Conservation (phyloP, 1,140 invertebrate genomes). For the Papilio aristodemus region DNA sequence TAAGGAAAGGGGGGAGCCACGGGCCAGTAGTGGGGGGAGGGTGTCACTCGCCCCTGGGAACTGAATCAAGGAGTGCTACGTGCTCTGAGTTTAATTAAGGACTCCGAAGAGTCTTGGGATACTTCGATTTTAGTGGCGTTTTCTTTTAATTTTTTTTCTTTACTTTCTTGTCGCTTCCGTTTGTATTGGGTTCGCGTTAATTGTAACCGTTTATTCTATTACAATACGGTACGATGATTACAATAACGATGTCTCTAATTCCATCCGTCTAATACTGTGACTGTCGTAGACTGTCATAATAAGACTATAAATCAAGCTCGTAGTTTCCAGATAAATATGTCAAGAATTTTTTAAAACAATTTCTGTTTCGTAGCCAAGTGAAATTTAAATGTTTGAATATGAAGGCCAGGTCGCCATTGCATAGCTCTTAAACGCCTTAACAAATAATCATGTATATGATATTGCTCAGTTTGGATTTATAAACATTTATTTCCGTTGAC, state of each 20-base stretch:
- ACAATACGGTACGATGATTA: too few relatives aligned
- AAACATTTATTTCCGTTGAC: neutral
- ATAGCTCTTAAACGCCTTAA: too few relatives aligned
- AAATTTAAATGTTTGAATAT: too few relatives aligned
- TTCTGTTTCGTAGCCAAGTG: too few relatives aligned
- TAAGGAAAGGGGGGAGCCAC: constrained; percentile 60
- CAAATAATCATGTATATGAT: too few relatives aligned
- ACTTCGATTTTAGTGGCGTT: constrained; percentile 77
- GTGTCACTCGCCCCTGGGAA: constrained; percentile 55
- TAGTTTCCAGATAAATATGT: too few relatives aligned
- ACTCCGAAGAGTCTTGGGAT: constrained; percentile 64
- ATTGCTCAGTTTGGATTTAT: constrained; percentile 48
- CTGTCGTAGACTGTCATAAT: too few relatives aligned
- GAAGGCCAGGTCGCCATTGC: too few relatives aligned
- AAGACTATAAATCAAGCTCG: too few relatives aligned
- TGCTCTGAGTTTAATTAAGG: constrained; percentile 78
- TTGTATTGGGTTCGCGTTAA: constrained; percentile 22
- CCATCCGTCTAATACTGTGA: too few relatives aligned
- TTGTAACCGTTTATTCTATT: constrained; percentile 4
- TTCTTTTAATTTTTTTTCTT: constrained; percentile 64
- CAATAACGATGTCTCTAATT: too few relatives aligned
- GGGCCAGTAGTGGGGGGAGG: constrained; percentile 44
- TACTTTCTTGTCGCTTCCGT: constrained; percentile 30
- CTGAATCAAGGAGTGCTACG: constrained; percentile 79
- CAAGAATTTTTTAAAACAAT: too few relatives aligned